Percentiles rank a stretch among this genome's conserved stretches.
phyloP scores from a whole-genome alignment of 2,113 vertebrate genomes.

The Microtus richardsoni region DNA sequence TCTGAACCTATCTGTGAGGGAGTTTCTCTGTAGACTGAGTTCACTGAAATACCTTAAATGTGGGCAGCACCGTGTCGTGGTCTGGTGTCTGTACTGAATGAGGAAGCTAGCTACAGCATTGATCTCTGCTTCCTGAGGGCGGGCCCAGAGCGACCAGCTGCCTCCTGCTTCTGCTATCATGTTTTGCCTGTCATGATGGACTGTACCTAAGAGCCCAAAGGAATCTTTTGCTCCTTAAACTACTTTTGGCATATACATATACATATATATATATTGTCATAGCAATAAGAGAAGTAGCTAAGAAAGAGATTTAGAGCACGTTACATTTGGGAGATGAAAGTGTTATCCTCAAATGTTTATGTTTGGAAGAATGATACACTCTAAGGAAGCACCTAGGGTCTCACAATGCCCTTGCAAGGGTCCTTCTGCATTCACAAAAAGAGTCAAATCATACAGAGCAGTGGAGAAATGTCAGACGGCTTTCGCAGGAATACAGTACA shows the following conservation, averaged over 20 bases:
- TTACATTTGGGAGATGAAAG: background rate
- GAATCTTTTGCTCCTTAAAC: background rate
- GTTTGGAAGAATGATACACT: background rate
- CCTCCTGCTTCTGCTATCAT: background rate
- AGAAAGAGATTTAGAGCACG: background rate
- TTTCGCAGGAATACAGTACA: background rate
- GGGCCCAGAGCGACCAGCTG: too few species aligned
- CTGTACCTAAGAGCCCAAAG: background rate
- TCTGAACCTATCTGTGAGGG: background rate
- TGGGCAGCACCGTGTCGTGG: background rate
- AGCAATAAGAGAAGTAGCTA: background rate
- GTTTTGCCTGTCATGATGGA: background rate
- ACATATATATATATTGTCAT: background rate
- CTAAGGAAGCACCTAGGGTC: background rate
- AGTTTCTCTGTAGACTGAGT: background rate
- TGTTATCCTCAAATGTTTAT: background rate
- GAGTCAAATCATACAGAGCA: background rate
- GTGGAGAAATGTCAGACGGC: background rate
- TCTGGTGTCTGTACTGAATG: background rate
- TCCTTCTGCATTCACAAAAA: background rate
- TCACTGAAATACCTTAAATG: background rate
- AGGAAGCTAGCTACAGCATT: background rate
- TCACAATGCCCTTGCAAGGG: background rate
- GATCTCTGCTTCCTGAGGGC: background rate
- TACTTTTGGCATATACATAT: too few species aligned